Evolutionary conservation across 2,888 invertebrate species (phyloP).

Genomic region (Blera fallax): DNA sequence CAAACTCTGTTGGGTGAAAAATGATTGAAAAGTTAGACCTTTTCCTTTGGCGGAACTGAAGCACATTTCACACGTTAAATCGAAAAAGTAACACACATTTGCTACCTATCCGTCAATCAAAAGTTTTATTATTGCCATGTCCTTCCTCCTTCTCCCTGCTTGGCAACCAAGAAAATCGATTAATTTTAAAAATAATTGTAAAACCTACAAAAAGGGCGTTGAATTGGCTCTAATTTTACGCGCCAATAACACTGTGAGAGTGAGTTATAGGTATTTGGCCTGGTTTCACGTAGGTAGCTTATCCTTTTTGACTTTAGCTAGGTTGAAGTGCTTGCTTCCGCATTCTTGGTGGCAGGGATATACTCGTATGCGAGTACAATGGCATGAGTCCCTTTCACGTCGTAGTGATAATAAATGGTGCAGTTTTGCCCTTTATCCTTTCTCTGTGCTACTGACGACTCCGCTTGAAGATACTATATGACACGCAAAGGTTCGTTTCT

Average conservation of each 20-base stretch:
- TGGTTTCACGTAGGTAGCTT: neutral
- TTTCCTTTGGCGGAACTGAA: neutral
- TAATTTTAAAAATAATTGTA: constrained; percentile 48
- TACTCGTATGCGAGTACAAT: neutral
- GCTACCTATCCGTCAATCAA: constrained; percentile 34
- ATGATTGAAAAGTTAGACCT: neutral
- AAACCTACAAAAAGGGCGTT: constrained; percentile 26
- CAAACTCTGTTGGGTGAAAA: neutral
- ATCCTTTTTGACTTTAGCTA: constrained; percentile 1
- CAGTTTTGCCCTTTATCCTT: constrained; percentile 6
- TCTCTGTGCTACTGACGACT: neutral
- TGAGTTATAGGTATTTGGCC: constrained; percentile 30
- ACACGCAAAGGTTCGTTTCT: constrained; percentile 61
- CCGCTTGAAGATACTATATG: neutral
- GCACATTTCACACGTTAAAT: neutral
- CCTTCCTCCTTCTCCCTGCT: neutral
- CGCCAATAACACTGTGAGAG: constrained; percentile 38
- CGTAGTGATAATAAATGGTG: constrained; percentile 44
- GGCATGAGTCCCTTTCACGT: neutral
- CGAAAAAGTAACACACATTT: constrained; percentile 5
- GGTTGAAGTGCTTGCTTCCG: constrained; percentile 43
- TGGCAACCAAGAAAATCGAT: constrained; percentile 37
- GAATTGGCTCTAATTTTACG: constrained; percentile 62
- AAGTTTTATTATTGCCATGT: constrained; percentile 11
- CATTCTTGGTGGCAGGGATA: constrained; percentile 28